Evolutionary conservation across 2,797 vertebrate genomes (phyloP), one percentile per base, ranked within the genome.

Genomic region (Potorous gilbertii): DNA sequence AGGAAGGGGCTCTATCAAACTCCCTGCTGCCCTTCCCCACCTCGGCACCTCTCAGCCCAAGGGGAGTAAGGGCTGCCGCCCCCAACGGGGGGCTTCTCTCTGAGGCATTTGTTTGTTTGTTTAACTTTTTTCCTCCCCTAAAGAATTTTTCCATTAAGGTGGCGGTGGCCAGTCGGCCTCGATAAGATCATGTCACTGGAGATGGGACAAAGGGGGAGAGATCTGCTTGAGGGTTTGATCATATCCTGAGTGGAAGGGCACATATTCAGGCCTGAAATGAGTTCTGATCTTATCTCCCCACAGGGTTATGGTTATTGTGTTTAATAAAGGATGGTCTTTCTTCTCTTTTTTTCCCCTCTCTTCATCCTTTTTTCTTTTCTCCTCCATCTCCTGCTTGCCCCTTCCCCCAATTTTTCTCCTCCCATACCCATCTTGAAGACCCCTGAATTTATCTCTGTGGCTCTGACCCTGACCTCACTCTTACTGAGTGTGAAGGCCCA

Each of bases 161-260:
- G 8, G 93, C 90, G 0, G 54, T 96, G 96, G 97, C 94, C 54
- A 4, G 6, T 59, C 1, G 0, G 56, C 91, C 40, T 59, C 0
- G 97, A 96, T 97, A 98, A 96, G 93, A 97, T 97, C 96, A 18
- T 55, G 93, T 96, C 95, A 96, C 95, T 56, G 57, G 96, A 94
- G 95, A 96, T 96, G 97, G 95, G 95, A 97, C 97, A 97, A 97
- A 98, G 98, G 96, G 97, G 93, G 97, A 13, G 92, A 94, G 94
- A 52, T 91, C 81, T 18, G 94, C 94, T 95, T 3, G 91, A 92
- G 96, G 96, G 96, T 93, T 56, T 96, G 96, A 96, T 98, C 98
- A 96, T 97, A 97, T 98, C 98, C 98, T 97, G 98, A 96, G 91
- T 54, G 55, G 89, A 94, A 94, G 96, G 96, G 95, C 97, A 55